Base-by-base conservation (phyloP, 2,888 invertebrate genomes). In the Drosophila picticornis region DNA sequence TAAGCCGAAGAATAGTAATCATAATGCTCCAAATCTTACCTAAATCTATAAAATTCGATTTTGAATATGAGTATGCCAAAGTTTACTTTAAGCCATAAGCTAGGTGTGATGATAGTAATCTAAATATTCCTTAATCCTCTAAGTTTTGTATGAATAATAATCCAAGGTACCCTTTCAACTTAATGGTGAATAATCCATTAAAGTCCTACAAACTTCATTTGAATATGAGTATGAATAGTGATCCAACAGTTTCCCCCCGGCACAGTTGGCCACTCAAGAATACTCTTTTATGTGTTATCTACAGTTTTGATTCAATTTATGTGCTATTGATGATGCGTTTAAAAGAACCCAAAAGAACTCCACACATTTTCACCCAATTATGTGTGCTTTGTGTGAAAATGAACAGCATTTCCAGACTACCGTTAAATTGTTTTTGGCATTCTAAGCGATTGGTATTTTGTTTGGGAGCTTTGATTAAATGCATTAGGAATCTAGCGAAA, bases 401-500 rank as follows among this genome's bases (percentile, higher is more conserved):
- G 56, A 31, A 53, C 74, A 57, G 43, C 53, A 36, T 67, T 67
- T 46, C 4, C 46, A 25, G 46, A 75, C 70, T 62, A 77, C 88
- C 88, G 86, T 84, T 88, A 84, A 88, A 84, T 76, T 69, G 77
- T 77, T 75, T 77, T 84, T 77, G 65, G 69, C 81, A 80, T 81
- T 80, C 67, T 65, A 62, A 43, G 46, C 63, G 48, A 66, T 53
- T 69, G 72, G 65, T 65, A 72, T 70, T 74, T 81, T 69, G 67
- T 68, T 65, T 57, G 40, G 16, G 46, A 46, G 25, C 16, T 73
- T 84, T 82, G 89, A 88, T 85, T 70, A 86, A 85, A 83, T 88
- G 77, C 84, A 88, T 81, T 75, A 77, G 57, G 77, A 75, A 80
- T 78, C 79, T 81, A 71, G 59, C 55, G 31, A 25, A 66, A 32